Conservation (phyloP, 2,888 invertebrate species). For the Aphelenchoides bicaudatus region DNA sequence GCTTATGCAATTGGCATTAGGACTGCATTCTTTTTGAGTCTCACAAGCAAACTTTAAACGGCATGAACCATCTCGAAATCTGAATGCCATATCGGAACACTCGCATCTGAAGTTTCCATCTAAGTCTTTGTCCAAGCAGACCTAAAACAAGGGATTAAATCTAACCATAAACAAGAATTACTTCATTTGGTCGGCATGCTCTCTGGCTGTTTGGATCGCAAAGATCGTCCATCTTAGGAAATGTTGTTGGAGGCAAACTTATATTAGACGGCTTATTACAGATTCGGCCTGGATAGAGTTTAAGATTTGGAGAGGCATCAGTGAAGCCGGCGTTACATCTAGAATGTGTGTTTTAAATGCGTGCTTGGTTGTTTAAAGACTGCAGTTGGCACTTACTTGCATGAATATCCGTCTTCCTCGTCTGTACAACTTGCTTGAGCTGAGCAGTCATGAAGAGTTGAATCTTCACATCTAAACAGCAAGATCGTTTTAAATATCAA, state of each 20-base stretch:
- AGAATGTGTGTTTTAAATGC: no score
- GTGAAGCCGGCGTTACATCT: slow-evolving; percentile 76
- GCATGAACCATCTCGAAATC: slow-evolving; percentile 21
- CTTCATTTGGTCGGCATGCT: slow-evolving; percentile 14
- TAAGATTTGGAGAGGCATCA: slow-evolving; percentile 64
- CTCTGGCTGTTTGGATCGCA: slow-evolving; percentile 2
- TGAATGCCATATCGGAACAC: slow-evolving; percentile 18
- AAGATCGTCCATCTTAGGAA: slow-evolving; percentile 10
- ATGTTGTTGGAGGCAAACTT: neutral
- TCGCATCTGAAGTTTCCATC: slow-evolving; percentile 13
- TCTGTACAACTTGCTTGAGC: slow-evolving; percentile 53
- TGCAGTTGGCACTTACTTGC: no score
- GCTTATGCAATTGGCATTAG: slow-evolving; percentile 18
- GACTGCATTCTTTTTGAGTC: slow-evolving; percentile 12
- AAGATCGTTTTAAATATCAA: no score
- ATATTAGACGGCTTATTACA: slow-evolving; percentile 31
- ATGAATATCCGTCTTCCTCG: slow-evolving; percentile 32
- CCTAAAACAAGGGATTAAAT: neutral
- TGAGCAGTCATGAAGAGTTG: slow-evolving; percentile 56
- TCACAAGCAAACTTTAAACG: slow-evolving; percentile 12
- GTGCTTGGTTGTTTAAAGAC: no score
- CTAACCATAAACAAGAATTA: neutral
- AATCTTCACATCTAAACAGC: no score
- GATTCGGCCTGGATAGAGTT: slow-evolving; percentile 51
- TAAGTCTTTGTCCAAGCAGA: neutral